Evolutionary conservation across 2,888 invertebrate species (phyloP), one percentile per base, ranked within the genome.

Genomic region (Mellilla xanthometata): DNA sequence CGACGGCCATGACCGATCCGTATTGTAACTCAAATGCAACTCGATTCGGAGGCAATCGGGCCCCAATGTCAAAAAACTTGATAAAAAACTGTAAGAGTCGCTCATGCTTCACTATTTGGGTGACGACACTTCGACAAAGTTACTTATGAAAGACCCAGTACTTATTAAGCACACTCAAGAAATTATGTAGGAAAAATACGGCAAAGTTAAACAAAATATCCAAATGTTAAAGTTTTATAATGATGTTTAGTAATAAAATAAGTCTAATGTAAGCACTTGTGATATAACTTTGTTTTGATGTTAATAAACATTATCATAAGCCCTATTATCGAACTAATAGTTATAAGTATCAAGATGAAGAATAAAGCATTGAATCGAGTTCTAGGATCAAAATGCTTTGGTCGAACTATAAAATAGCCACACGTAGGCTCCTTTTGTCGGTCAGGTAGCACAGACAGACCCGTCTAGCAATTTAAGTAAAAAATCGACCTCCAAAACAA

Each of bases 11-110:
- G 83, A 82, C 81, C 73, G 60, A 59, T 31, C 51, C 47, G 73
- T 56, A 81, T 81, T 82, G 76, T 81, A 53, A 60, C 58, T 49
- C 65, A 71, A 74, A 72, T 68, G 72, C 71, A 74, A 74, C 70
- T 68, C 74, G 69, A 75, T 76, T 76, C 65, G 62, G 64, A 74
- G 65, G 78, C 72, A 83, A 81, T 80, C 72, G 74, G 73, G 64
- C 66, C 57, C 64, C 75, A 76, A 76, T 72, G 73, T 74, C 68
- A 78, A 79, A 76, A 82, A 81, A 76, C 63, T 56, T 43, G 12
- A 76, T 60, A 85, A 83, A 29, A 85, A 85, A 80, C 70, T 70
- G 62, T 76, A 72, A 75, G 76, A 81, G 68, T 66, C 69, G 59
- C 44, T 72, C 69, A 68, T 59, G 69, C 71, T 67, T 65, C 56